These are phyloP conservation scores for Rhaphigaster nebulosa DNA, from an alignment of 2,888 invertebrate species.

Conservation along the genomic window DNA sequence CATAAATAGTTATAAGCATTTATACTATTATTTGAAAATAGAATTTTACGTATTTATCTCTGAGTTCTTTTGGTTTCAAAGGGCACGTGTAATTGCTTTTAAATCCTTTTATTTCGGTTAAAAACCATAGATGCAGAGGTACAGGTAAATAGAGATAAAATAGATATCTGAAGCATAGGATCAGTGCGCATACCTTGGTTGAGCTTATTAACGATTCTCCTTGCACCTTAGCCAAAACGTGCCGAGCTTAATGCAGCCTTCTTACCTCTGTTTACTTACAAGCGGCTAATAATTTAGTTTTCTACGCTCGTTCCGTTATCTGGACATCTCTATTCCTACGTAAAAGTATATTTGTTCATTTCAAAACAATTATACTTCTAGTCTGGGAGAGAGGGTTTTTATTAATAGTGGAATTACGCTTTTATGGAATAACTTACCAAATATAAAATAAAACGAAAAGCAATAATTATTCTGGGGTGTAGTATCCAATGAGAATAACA, in stretches of 20 bases:
- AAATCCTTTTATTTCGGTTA: background rate
- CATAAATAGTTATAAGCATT: too few species aligned
- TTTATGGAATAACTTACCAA: background rate
- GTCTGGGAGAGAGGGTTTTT: background rate
- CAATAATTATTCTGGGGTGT: too few species aligned
- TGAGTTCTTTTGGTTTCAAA: background rate
- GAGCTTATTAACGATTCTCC: conserved; percentile 20
- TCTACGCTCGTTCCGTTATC: conserved; percentile 17
- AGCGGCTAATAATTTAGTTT: conserved; percentile 5
- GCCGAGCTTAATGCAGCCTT: background rate
- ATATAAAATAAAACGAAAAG: background rate
- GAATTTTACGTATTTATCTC: too few species aligned
- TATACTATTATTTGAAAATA: too few species aligned
- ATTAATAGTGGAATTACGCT: background rate
- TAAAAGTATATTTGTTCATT: background rate
- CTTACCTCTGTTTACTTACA: conserved; percentile 33
- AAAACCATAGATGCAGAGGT: background rate
- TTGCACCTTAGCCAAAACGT: conserved; percentile 23
- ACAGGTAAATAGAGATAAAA: background rate
- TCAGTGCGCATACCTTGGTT: background rate
- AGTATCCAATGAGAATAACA: too few species aligned
- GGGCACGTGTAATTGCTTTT: background rate
- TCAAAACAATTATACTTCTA: background rate
- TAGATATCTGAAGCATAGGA: background rate
- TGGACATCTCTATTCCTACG: background rate